These are phyloP conservation scores for Lates calcarifer DNA, from an alignment of 2,113 vertebrate species.

Conservation along the genomic window DNA sequence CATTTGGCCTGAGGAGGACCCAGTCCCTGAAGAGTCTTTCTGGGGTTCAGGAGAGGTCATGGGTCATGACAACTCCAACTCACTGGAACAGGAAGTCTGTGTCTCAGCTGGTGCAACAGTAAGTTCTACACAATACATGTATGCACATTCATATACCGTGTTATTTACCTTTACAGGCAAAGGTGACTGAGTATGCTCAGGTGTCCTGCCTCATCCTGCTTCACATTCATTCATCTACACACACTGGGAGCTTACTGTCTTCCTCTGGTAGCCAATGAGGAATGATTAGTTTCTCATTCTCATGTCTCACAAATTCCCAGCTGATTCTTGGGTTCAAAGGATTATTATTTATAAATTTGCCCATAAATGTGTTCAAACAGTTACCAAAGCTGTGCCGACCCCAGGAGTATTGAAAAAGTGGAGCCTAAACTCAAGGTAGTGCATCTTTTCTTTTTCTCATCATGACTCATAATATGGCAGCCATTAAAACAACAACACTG, in stretches of 20 bases:
- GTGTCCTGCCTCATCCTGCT: background rate
- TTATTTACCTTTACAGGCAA: background rate
- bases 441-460: background rate
- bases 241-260: background rate
- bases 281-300: background rate
- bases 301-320: background rate
- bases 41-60: constrained; percentile 65
- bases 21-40: constrained; percentile 82
- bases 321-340: background rate
- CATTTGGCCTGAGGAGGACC: constrained; percentile 73
- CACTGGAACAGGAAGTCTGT: constrained; percentile 83
- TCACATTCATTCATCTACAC: background rate
- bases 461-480: background rate
- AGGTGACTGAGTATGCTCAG: background rate
- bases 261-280: background rate
- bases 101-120: constrained; percentile 88
- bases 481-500: background rate
- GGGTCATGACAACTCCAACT: constrained; percentile 54
- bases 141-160: background rate
- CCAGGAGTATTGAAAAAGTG: constrained; percentile 60
- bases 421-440: constrained; percentile 80
- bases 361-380: constrained; percentile 73
- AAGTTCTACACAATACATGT: constrained; percentile 42
- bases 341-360: background rate
- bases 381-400: constrained; percentile 84